Evolutionary conservation across 1,140 invertebrate species (phyloP).

Genomic region (Platyscapa corneri): DNA sequence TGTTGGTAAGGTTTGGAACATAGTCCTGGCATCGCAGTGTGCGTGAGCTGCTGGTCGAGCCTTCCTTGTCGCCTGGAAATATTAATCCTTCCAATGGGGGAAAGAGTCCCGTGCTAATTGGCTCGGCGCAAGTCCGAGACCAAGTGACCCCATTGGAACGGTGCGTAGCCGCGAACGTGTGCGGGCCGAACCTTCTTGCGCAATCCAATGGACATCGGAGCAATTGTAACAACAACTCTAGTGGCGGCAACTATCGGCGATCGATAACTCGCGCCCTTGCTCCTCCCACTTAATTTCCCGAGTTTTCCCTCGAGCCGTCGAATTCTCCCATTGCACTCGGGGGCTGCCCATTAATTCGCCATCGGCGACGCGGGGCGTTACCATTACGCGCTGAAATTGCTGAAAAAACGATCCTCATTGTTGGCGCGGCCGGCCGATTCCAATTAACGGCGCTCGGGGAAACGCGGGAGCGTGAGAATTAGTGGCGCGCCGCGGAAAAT

Average conservation of each 20-base stretch:
- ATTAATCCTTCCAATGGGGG: no score
- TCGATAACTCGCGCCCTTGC: background rate
- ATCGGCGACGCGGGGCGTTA: background rate
- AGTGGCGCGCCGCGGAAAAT: background rate
- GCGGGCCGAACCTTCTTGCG: background rate
- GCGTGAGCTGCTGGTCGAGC: background rate
- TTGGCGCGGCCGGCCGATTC: background rate
- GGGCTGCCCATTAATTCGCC: background rate
- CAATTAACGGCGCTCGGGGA: constrained; percentile 21
- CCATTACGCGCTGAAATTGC: background rate
- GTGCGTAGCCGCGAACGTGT: background rate
- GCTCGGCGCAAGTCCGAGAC: background rate
- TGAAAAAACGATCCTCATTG: background rate
- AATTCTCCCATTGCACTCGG: background rate
- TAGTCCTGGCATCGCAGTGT: background rate
- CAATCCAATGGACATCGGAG: no score
- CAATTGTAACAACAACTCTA: background rate
- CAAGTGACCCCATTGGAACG: no score
- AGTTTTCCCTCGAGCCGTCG: background rate
- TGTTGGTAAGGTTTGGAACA: background rate
- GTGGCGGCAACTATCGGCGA: background rate
- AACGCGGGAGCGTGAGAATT: constrained; percentile 27
- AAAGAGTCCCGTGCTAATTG: no score
- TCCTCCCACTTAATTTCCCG: background rate
- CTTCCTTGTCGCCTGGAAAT: no score